Evolutionary conservation across 2,113 vertebrate genomes (phyloP).

Genomic region (Petaurus breviceps): DNA sequence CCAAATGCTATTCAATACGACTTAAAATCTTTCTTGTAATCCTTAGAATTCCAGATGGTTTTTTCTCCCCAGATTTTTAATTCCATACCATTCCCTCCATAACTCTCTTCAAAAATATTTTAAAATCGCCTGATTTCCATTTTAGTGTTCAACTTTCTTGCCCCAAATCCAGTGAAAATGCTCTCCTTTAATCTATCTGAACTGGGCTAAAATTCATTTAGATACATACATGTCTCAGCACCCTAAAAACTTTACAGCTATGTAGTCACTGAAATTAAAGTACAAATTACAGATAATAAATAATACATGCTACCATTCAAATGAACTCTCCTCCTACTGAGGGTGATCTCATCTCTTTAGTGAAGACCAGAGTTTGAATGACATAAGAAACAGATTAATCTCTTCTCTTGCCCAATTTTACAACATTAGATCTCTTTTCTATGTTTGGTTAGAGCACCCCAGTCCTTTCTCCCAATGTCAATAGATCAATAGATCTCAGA

Average conservation of each 20-base stretch:
- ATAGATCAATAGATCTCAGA: slow-evolving; percentile 7
- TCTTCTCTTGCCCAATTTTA: slow-evolving; percentile 15
- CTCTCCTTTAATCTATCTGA: slow-evolving; percentile 33
- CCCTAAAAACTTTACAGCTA: slow-evolving; percentile 49
- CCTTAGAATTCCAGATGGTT: slow-evolving; percentile 47
- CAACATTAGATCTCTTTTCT: slow-evolving; percentile 25
- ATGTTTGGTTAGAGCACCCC: neutral
- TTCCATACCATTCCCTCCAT: neutral
- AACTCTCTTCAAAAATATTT: slow-evolving; percentile 13
- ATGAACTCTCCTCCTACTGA: neutral
- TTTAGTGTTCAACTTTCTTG: slow-evolving; percentile 37
- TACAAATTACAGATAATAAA: slow-evolving; percentile 10
- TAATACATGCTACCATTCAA: neutral
- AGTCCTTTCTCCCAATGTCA: slow-evolving; percentile 29
- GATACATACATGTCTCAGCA: neutral
- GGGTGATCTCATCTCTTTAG: neutral
- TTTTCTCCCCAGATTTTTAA: slow-evolving; percentile 40
- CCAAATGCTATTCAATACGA: slow-evolving; percentile 27
- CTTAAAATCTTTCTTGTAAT: slow-evolving; percentile 49
- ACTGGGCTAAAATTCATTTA: slow-evolving; percentile 32
- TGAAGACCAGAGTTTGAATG: neutral
- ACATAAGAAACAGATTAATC: neutral
- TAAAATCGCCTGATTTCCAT: slow-evolving; percentile 41
- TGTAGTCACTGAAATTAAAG: slow-evolving; percentile 17
- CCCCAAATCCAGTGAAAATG: slow-evolving; percentile 49